A percentile compares a stretch with the other conserved stretches of the same genome.
These are phyloP conservation scores for Macaria liturata DNA, from an alignment of 2,888 invertebrate genomes.

Conservation along the genomic window DNA sequence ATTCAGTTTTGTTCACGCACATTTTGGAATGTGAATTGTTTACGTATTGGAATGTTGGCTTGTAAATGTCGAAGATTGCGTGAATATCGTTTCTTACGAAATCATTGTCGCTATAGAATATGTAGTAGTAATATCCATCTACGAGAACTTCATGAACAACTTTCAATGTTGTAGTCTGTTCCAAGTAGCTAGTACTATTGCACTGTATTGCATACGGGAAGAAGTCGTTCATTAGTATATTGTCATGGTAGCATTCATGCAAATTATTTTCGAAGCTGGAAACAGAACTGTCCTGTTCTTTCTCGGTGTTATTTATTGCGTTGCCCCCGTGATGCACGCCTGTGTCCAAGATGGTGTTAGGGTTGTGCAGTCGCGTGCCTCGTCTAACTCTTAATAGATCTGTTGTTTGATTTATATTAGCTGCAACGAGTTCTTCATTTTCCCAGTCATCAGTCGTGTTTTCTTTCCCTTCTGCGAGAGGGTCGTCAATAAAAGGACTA, in stretches of 20 bases:
- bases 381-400: slow-evolving; percentile 51
- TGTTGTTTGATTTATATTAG: no score
- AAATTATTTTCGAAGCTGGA: slow-evolving; percentile 93
- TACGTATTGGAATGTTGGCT: slow-evolving; percentile 91
- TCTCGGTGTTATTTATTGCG: slow-evolving; percentile 81
- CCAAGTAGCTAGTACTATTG: slow-evolving; percentile 86
- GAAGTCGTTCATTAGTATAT: slow-evolving; percentile 88
- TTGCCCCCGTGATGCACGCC: slow-evolving; percentile 92
- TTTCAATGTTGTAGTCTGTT: slow-evolving; percentile 85
- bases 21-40: slow-evolving; percentile 86
- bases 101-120: slow-evolving; percentile 94
- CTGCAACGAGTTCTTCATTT: not conserved
- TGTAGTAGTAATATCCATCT: slow-evolving; percentile 94
- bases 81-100: slow-evolving; percentile 90
- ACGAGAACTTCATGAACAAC: slow-evolving; percentile 88
- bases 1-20: slow-evolving; percentile 90
- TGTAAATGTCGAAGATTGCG: slow-evolving; percentile 92
- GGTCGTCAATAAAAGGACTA: slow-evolving; percentile 23
- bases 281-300: slow-evolving; percentile 85
- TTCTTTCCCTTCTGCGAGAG: slow-evolving; percentile 17
- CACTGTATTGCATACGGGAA: slow-evolving; percentile 88
- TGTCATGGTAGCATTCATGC: slow-evolving; percentile 89
- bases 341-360: slow-evolving; percentile 85
- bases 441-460: slow-evolving; percentile 5
- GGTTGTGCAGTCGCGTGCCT: slow-evolving; percentile 62